Conservation (phyloP, 2,797 vertebrate species). For the Loriculus beryllinus region DNA sequence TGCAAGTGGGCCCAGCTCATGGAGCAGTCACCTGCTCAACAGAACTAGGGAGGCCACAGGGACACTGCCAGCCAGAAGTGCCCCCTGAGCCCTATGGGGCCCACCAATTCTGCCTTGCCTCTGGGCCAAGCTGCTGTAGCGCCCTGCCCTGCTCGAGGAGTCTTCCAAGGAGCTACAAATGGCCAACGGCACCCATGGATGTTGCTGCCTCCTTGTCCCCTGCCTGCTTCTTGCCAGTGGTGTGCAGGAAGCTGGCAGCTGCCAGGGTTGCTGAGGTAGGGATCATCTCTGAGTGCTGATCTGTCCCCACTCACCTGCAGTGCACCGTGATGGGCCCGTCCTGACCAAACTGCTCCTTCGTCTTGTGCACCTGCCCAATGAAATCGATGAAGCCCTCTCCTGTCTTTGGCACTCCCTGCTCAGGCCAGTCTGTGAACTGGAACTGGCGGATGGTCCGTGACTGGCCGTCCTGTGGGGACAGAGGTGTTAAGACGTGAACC, state of each 20-base stretch:
- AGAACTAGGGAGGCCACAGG: background rate
- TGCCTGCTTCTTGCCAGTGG: background rate
- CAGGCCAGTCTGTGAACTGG: conserved; percentile 98
- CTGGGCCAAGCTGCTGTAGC: background rate
- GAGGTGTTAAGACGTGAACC: background rate
- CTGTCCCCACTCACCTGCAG: conserved; percentile 84
- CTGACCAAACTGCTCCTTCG: conserved; percentile 98
- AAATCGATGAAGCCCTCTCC: conserved; percentile 97
- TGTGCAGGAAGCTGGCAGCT: background rate
- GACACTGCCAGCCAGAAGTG: background rate
- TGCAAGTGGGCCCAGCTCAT: background rate
- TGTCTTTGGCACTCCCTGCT: conserved; percentile 96
- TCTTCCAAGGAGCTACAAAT: background rate
- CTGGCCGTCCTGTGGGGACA: conserved; percentile 86
- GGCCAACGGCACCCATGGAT: background rate
- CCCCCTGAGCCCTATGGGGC: no score
- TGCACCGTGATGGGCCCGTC: conserved; percentile 97
- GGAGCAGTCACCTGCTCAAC: background rate
- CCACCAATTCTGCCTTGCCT: background rate
- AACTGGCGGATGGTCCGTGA: conserved; percentile 97
- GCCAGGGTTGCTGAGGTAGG: background rate
- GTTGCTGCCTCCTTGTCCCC: background rate
- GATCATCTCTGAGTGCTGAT: background rate
- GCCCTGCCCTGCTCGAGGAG: background rate
- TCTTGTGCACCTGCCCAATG: conserved; percentile 98